Evolutionary conservation across 2,113 vertebrate genomes (phyloP).

Genomic region (Passer domesticus): DNA sequence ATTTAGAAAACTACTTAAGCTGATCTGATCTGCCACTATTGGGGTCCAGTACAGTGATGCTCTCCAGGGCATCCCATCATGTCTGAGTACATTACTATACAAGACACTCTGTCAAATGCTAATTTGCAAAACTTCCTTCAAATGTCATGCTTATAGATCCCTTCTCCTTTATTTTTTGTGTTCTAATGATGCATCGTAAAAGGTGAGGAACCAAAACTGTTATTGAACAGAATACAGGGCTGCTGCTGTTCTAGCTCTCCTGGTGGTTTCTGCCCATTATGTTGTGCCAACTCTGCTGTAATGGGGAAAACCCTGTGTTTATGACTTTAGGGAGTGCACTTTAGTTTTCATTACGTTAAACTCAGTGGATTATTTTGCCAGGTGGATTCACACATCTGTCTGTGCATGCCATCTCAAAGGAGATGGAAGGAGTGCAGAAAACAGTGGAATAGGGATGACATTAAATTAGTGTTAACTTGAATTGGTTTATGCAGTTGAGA

Average conservation of each 20-base stretch:
- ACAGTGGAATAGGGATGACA: neutral
- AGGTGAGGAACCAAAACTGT: neutral
- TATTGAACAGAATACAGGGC: rapidly evolving
- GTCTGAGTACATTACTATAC: neutral
- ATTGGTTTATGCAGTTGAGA: neutral
- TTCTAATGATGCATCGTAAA: neutral
- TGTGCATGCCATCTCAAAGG: neutral
- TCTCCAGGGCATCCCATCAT: neutral
- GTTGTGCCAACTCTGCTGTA: neutral
- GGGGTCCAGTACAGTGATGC: neutral
- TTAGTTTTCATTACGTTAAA: neutral
- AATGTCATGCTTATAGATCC: neutral
- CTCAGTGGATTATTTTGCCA: neutral
- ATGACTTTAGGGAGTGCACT: neutral
- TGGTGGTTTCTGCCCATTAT: neutral
- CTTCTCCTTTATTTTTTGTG: neutral
- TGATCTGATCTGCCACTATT: neutral
- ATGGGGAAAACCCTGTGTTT: neutral
- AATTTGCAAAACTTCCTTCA: neutral
- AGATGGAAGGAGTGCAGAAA: neutral
- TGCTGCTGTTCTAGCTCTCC: neutral
- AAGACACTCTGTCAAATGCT: neutral
- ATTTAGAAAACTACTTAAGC: neutral
- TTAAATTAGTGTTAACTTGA: neutral
- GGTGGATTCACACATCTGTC: neutral